Evolutionary conservation across 2,113 vertebrate species (phyloP).

Genomic region (Sardina pilchardus): DNA sequence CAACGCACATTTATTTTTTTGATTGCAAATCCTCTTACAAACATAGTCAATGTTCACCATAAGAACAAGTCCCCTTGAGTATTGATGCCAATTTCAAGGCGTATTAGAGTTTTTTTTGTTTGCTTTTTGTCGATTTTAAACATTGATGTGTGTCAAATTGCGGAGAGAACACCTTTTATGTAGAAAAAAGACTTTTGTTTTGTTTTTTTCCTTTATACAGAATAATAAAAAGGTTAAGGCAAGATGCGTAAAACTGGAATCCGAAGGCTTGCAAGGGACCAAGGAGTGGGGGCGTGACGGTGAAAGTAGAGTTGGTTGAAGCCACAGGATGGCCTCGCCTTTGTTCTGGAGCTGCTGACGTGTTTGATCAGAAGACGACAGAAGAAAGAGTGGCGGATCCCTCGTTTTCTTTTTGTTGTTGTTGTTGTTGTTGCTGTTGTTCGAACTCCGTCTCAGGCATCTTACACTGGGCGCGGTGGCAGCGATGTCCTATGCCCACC

Average conservation of each 20-base stretch:
- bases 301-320: background rate
- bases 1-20: conserved; percentile 62
- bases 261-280: conserved; percentile 57
- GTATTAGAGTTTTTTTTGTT: conserved; percentile 34
- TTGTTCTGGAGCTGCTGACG: conserved; percentile 72
- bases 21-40: conserved; percentile 65
- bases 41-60: conserved; percentile 59
- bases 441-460: conserved; percentile 88
- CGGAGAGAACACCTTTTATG: conserved; percentile 74
- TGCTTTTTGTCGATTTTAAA: conserved; percentile 52
- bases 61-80: conserved; percentile 59
- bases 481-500: conserved; percentile 76
- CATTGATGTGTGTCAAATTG: conserved; percentile 58
- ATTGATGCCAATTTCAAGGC: conserved; percentile 59
- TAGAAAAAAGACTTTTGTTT: conserved; percentile 77
- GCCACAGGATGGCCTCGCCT: conserved; percentile 52
- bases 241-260: conserved; percentile 98
- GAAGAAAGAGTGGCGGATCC: conserved; percentile 73
- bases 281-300: background rate
- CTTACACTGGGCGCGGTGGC: conserved; percentile 78
- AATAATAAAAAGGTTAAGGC: conserved; percentile 94
- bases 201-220: conserved; percentile 85
- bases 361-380: conserved; percentile 46
- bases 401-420: conserved; percentile 38
- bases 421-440: background rate